Evolutionary conservation across 2,797 vertebrate species (phyloP).

Genomic region (Argya squamiceps): DNA sequence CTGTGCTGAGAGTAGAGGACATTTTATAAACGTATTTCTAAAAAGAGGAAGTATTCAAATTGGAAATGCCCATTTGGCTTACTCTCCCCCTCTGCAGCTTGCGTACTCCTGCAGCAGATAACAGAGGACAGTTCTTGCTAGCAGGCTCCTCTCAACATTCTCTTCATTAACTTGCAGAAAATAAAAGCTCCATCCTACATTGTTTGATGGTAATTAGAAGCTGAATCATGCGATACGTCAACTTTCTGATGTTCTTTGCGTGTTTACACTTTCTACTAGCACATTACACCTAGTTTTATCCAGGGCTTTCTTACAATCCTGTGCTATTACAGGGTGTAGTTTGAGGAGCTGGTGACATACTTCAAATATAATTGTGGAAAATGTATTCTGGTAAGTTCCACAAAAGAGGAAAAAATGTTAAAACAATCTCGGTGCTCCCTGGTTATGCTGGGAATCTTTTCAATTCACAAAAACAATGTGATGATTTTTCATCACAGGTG

Average conservation of each 20-base stretch:
- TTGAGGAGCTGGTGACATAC: not conserved
- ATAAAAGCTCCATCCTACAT: not conserved
- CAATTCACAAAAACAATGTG: not conserved
- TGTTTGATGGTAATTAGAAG: not conserved
- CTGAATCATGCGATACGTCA: not conserved
- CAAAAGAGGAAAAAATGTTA: not conserved
- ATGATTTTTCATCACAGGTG: not conserved
- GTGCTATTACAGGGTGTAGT: not conserved
- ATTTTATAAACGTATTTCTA: not conserved
- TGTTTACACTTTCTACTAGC: not conserved
- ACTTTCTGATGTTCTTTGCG: not conserved
- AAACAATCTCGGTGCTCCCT: not conserved
- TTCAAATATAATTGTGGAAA: not conserved
- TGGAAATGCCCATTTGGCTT: not conserved
- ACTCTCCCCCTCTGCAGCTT: not conserved
- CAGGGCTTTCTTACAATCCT: not conserved
- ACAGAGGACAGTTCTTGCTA: slow-evolving; percentile 13
- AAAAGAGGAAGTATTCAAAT: not conserved
- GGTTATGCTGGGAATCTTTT: not conserved
- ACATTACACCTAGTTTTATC: not conserved
- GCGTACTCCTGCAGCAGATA: not conserved
- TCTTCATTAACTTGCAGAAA: slow-evolving; percentile 15
- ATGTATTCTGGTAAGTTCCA: not conserved
- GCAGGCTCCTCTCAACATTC: not conserved
- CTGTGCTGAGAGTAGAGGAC: not conserved